A percentile compares a stretch with the other conserved stretches of the same genome.
Evolutionary conservation across 2,888 invertebrate species (phyloP).

Genomic region (Lithophane socia): DNA sequence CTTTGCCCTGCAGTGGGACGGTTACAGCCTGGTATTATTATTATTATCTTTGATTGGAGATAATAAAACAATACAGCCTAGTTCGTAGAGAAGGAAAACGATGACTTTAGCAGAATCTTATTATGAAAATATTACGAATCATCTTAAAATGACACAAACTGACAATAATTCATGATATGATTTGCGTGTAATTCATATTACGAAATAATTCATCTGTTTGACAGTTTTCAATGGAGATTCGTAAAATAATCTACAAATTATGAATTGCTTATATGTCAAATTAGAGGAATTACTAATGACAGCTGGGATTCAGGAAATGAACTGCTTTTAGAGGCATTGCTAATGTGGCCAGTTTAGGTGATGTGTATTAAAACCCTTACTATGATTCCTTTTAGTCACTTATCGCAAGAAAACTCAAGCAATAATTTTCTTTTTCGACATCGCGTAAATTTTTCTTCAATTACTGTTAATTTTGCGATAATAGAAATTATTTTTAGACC

Average conservation of each 20-base stretch:
- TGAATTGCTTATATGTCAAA: no score
- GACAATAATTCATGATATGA: no score
- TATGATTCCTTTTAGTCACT: background rate
- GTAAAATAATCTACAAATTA: no score
- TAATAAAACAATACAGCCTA: background rate
- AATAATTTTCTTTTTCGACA: background rate
- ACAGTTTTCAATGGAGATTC: no score
- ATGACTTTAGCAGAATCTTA: no score
- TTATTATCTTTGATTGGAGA: background rate
- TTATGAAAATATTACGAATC: no score
- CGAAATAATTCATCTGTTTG: no score
- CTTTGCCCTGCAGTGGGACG: background rate
- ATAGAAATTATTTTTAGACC: conserved; percentile 7
- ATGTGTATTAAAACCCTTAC: background rate
- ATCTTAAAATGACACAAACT: no score
- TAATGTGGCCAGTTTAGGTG: background rate
- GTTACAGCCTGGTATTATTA: background rate
- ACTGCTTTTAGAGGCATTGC: no score
- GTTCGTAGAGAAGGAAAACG: background rate
- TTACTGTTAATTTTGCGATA: background rate
- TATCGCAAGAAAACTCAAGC: background rate
- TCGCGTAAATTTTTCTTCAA: background rate
- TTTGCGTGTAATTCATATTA: no score
- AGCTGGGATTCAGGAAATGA: no score
- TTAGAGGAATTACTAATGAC: no score